Base-by-base conservation (phyloP, 2,797 vertebrate genomes). In the Antennarius maculatus region DNA sequence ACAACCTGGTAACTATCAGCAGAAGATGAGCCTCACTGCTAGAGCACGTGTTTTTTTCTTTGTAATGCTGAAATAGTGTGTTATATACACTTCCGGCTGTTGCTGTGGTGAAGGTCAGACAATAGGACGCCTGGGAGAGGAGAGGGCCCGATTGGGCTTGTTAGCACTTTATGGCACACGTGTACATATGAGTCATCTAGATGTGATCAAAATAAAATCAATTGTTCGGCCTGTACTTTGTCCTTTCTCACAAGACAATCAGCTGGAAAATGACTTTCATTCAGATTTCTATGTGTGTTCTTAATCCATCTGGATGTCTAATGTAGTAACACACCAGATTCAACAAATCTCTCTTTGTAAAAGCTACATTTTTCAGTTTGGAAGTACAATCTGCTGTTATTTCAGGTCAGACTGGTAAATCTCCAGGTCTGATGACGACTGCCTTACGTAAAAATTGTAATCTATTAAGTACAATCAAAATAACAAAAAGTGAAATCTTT, bases 31-130 rank as follows among this genome's bases (percentile, higher is more conserved):
- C 17, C 10, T 7, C 3, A 9, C 31, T 23, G 52, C 45, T 71
- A 8, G 7, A 34, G 60, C 7, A 7, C 42, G 10, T 48, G 46
- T 42, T 45, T 53, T 53, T 49, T 39, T 39, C 31, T 69, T 50
- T 58, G 29, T 67, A 13, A 16, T 41, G 48, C 46, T 60, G 48
- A 63, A 47, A 10, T 15, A 3, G 41, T 34, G 67, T 50, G 41
- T 54, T 13, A n/a, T 65, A 53, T 37, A 59, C 0, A 13, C 13
- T 53, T 54, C 52, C 50, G 41, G 41, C 18, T 66, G 81, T 91
- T 83, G 77, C 68, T 70, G 88, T 76, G 74, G 86, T 66, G 78
- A 86, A 61, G 61, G 71, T 69, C 66, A 77, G 74, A 17, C 52
- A 64, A 54, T 41, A 71, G 70, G 68, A 68, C 54, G 57, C 57